A percentile compares a stretch with the other conserved stretches of the same genome.
phyloP scores from a whole-genome alignment of 1,140 invertebrate species.

The Thrips palmi region DNA sequence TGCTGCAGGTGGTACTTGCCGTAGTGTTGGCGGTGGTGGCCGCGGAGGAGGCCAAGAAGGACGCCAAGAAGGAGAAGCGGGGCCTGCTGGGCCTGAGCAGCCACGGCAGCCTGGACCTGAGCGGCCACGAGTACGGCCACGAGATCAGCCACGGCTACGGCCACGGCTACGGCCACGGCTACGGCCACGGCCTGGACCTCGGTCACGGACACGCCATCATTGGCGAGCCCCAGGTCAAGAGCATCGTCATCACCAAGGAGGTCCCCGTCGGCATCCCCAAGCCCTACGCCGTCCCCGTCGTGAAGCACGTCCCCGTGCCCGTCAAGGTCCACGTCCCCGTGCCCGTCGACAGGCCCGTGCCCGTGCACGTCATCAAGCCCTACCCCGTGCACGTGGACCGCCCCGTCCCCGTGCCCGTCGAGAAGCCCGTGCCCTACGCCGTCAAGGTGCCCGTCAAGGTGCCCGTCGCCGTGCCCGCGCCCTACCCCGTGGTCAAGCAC shows the following conservation, averaged over 20 bases:
- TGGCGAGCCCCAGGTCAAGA: conserved; percentile 13
- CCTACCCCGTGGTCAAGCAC: not conserved
- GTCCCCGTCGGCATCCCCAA: conserved; percentile 6
- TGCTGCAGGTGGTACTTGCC: too few relatives aligned
- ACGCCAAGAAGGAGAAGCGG: conserved; percentile 20
- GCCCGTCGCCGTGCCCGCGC: conserved; percentile 9
- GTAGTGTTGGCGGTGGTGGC: too few relatives aligned
- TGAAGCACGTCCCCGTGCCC: conserved; percentile 40
- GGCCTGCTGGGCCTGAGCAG: conserved; percentile 21
- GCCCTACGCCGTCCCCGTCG: conserved; percentile 42
- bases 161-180: too few relatives aligned
- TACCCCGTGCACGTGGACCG: conserved; percentile 4
- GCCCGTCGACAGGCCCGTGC: conserved; percentile 8
- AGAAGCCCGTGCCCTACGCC: conserved; percentile 7
- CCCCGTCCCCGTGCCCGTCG: conserved; percentile 7
- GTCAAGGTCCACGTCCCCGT: conserved; percentile 19
- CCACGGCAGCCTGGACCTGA: conserved; percentile 13
- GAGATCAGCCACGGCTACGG: too few relatives aligned
- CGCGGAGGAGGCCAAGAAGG: not conserved
- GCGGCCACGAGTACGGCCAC: too few relatives aligned
- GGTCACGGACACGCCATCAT: not conserved
- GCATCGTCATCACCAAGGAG: conserved; percentile 15
- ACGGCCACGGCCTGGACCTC: too few relatives aligned
- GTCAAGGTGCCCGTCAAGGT: conserved; percentile 10
- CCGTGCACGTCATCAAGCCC: too few relatives aligned